Evolutionary conservation across 2,113 vertebrate species (phyloP), one percentile per base, ranked within the genome.

Genomic region (Platichthys stellatus): DNA sequence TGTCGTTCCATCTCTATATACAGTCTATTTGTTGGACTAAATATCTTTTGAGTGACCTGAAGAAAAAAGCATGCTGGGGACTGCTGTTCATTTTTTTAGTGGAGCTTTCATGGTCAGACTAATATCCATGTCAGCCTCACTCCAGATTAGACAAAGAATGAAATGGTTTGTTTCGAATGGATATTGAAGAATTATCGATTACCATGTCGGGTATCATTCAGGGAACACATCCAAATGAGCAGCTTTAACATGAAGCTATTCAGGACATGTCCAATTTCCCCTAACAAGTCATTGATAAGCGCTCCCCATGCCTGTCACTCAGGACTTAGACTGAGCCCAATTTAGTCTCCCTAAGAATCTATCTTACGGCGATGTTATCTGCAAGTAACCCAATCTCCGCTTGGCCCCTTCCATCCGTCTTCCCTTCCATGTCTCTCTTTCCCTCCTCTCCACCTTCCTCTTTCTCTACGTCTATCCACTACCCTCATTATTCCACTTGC

Each of bases 331-430:
- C 88, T 83, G 86, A 89, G 92, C 80, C 90, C 86, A 93, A 91
- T 93, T 93, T 93, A 89, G 91, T 85, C 90, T 80, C 86, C 60
- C 72, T 68, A 79, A 81, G 88, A 91, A 93, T 93, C 90, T 90
- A 91, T 92, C 90, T 91, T 81, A 63, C 66, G 54, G 76, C 15
- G 92, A 93, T 94, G 86, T 84, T 93, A 94, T 95, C 93, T 90
- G 81, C 82, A 72, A 80, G 80, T 84, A 84, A 84, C 83, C 78
- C 78, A 74, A 72, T 87, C 78, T 86, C 73, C 56, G 24, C 73
- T 68, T 72, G 78, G 90, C 83, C 75, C 78, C 61, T 43, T 81
- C 85, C 86, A 91, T 84, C 88, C 72, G 78, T 88, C 89, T 85
- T 86, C 71, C 78, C 23, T 20, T 69, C 73, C 17, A 2, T 57